Evolutionary conservation across 2,888 invertebrate genomes (phyloP), one percentile per base, ranked within the genome.

Genomic region (Catocala nupta): DNA sequence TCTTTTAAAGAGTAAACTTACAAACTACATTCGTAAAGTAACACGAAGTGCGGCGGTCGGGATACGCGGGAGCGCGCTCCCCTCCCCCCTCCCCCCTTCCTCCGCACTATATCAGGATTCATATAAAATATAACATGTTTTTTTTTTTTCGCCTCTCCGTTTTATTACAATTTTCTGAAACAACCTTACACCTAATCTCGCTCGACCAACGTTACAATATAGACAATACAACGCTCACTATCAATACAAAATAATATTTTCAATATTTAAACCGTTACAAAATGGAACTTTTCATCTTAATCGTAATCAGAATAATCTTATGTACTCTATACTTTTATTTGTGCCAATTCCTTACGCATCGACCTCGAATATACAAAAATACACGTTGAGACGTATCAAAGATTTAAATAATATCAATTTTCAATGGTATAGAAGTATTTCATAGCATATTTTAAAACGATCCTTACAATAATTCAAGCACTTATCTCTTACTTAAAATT

Each of bases 131-230:
- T 92, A 93, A 93, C 92, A 86, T 89, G 80, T 87, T 90, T 87
- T 89, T 25, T n/a, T 25, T 90, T 91, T 89, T 75, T 81, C 75
- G 80, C 87, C 87, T 86, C 84, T 81, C 79, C 78, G 89, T 90
- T 94, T 92, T 90, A 91, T 92, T 93, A 93, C 93, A 93, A 91
- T 94, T 94, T 93, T 93, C 93, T 90, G 93, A 93, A 94, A 94
- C 93, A 93, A 90, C 82, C 91, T 90, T 93, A 92, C 81, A 85
- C 62, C 87, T 90, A 91, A 70, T 82, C 84, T 87, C 85, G 84
- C 89, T 86, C 88, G 82, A 82, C 91, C 90, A 91, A 91, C 91
- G 81, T 89, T 90, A 91, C 88, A 89, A 91, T 90, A 91, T 90
- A 93, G 90, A 91, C 91, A 90, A 88, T 91, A 91, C 92, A 90